Conservation (phyloP, 2,888 invertebrate genomes). For the Cephalotes varians region DNA sequence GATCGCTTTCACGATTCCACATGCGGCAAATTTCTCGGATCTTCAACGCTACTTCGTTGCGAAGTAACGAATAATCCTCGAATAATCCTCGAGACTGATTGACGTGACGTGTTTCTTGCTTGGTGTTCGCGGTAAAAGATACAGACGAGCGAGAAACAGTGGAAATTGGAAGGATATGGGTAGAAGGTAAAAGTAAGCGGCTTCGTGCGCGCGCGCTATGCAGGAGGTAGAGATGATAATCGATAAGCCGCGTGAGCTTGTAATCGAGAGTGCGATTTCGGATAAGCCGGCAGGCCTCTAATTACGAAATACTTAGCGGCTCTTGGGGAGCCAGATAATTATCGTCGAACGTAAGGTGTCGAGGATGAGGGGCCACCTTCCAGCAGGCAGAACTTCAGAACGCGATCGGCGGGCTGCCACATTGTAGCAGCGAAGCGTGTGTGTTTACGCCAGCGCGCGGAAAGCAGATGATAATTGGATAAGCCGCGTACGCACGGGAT, state of each 20-base stretch:
- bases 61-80: neutral
- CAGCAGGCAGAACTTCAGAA: neutral
- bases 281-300: constrained; percentile 47
- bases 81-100: neutral
- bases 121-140: neutral
- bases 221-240: constrained; percentile 45
- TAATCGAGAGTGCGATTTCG: constrained; percentile 49
- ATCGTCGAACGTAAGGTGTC: constrained; percentile 30
- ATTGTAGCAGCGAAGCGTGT: constrained; percentile 19
- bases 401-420: constrained; percentile 26
- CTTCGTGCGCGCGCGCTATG: neutral
- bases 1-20: neutral
- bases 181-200: constrained; percentile 10
- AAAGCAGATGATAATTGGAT: constrained; percentile 57
- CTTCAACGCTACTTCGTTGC: neutral
- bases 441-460: constrained; percentile 44
- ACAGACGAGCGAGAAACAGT: neutral
- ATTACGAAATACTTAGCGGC: constrained; percentile 49
- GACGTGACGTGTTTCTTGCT: neutral
- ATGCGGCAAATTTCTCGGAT: neutral
- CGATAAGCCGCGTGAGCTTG: constrained; percentile 44
- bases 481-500: constrained; percentile 28
- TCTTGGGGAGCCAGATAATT: constrained; percentile 45
- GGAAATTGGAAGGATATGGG: neutral
- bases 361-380: constrained; percentile 31